Conservation (phyloP, 2,888 invertebrate species). For the Ptychoptera contaminata region DNA sequence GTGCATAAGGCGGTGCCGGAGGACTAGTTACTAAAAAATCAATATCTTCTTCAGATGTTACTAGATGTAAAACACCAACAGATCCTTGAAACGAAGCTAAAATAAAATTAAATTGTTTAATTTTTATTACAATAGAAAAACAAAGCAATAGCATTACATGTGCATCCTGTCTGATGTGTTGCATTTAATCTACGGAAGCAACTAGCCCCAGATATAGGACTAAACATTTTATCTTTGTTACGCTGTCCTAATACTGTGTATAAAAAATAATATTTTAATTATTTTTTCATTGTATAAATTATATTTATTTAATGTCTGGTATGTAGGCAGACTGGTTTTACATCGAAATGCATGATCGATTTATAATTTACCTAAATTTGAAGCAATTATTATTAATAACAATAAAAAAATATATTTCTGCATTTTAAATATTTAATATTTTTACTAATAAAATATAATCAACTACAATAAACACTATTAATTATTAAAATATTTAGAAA, state of each 20-base stretch:
- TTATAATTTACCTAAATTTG: too few relatives aligned
- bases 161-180: constrained; percentile 89
- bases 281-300: too few relatives aligned
- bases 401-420: too few relatives aligned
- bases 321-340: too few relatives aligned
- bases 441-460: too few relatives aligned
- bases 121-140: not conserved
- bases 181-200: constrained; percentile 88
- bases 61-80: constrained; percentile 67
- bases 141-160: constrained; percentile 43
- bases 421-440: too few relatives aligned
- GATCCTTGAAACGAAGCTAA: constrained; percentile 47
- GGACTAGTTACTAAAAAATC: constrained; percentile 55
- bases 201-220: constrained; percentile 51
- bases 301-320: too few relatives aligned
- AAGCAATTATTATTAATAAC: too few relatives aligned
- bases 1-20: constrained; percentile 67
- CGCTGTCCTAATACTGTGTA: constrained; percentile 38
- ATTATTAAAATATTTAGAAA: too few relatives aligned
- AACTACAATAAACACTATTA: too few relatives aligned
- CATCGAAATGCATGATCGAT: too few relatives aligned
- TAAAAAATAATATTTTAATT: not conserved
- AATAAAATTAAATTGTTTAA: constrained; percentile 1
- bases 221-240: constrained; percentile 68
- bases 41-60: constrained; percentile 47